A percentile compares a stretch with the other conserved stretches of the same genome.
These are phyloP conservation scores for Eumacrocentrus americanus DNA, from an alignment of 2,888 invertebrate species.

Conservation along the genomic window DNA sequence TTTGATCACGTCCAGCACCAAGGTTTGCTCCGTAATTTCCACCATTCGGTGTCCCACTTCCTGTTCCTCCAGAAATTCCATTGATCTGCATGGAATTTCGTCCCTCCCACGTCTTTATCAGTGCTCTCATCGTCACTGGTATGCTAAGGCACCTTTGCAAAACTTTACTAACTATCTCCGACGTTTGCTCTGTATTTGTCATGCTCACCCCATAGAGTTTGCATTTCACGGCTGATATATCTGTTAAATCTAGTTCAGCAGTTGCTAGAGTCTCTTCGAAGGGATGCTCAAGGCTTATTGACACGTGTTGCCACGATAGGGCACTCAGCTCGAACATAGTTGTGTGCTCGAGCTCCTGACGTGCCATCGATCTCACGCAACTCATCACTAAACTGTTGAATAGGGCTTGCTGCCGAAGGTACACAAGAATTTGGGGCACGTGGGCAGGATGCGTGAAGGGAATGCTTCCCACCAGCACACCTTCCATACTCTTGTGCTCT, in stretches of 20 bases:
- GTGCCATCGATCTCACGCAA: constrained; percentile 83
- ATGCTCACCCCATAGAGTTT: constrained; percentile 69
- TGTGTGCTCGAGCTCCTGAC: constrained; percentile 76
- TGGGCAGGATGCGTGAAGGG: constrained; percentile 94
- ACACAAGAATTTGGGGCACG: constrained; percentile 84
- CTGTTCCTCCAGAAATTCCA: constrained; percentile 67
- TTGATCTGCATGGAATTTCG: constrained; percentile 64
- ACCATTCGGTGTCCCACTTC: constrained; percentile 54
- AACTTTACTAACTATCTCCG: constrained; percentile 70
- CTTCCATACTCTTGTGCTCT: constrained; percentile 77
- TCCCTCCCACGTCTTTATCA: constrained; percentile 83
- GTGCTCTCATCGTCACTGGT: constrained; percentile 85
- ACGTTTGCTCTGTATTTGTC: constrained; percentile 61
- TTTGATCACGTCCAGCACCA: constrained; percentile 49
- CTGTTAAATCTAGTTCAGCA: constrained; percentile 84
- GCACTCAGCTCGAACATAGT: constrained; percentile 94
- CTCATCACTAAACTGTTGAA: constrained; percentile 89
- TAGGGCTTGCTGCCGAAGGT: constrained; percentile 86
- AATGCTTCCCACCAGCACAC: constrained; percentile 77
- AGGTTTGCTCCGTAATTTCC: constrained; percentile 39
- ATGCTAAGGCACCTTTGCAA: constrained; percentile 91
- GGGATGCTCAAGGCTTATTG: constrained; percentile 91
- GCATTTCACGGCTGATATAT: constrained; percentile 80
- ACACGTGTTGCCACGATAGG: constrained; percentile 86
- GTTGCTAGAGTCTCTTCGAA: constrained; percentile 92